Base-by-base conservation (phyloP, 2,113 vertebrate genomes). In the Alectura lathami region DNA sequence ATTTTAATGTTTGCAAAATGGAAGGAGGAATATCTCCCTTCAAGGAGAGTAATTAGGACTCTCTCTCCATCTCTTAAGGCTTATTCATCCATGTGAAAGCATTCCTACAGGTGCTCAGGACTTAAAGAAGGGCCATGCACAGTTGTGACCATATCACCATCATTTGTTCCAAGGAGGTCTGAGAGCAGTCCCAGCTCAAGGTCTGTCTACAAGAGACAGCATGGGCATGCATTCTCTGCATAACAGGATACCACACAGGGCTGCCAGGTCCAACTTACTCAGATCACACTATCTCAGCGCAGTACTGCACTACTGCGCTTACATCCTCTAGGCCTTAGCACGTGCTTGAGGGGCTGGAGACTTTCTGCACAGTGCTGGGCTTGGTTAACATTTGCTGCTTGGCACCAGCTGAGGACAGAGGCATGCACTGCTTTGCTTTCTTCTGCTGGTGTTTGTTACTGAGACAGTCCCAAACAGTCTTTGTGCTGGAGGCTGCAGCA, bases 391-490 rank as follows among this genome's bases (percentile, higher is more conserved):
- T 27, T 43, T 17, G 9, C 21, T 45, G 48, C 62, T 91, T 42
- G 67, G 70, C 74, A 91, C 22, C 78, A 94, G 6, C 36, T 60
- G 51, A 72, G 60, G 56, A 86, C 74, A 86, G 63, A 86, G 79
- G 63, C 70, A 13, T 8, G 32, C 68, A 77, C 26, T 0, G 0
- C 67, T 79, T 66, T 57, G 51, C 59, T 89, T 34, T 83, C 42
- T 89, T 80, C 72, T 76, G 69, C 53, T 27, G 21, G 9, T 87
- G 47, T 66, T 94, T 88, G 69, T 59, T 90, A 59, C 76, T 59
- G 51, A 84, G n/a, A 38, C 86, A 96, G 86, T 23, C 34, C 34
- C 38, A 86, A 95, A 83, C 47, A 88, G 30, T 47, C 82, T 54
- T 67, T 56, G 30, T 53, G 73, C 64, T 60, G 56, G 29, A 77